phyloP scores from a whole-genome alignment of 2,797 vertebrate species.

The Coccyzus lansbergi region DNA sequence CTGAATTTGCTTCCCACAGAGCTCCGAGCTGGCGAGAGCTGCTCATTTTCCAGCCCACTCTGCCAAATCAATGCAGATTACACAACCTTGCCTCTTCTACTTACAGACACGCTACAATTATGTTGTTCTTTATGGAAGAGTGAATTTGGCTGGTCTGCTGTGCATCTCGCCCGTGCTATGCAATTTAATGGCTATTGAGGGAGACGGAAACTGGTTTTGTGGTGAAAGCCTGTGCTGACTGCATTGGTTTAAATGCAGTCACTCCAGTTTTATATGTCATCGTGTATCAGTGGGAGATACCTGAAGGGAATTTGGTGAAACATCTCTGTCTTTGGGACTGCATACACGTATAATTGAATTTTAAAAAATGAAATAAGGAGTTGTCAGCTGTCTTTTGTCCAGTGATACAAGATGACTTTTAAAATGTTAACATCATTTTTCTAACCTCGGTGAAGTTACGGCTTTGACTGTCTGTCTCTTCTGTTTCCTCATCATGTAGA shows the following conservation, averaged over 20 bases:
- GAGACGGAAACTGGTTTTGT: constrained; percentile 13
- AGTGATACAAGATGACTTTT: background rate
- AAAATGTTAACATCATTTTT: background rate
- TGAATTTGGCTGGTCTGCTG: constrained; percentile 38
- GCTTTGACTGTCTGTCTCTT: constrained; percentile 37
- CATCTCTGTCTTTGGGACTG: background rate
- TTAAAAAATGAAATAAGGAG: background rate
- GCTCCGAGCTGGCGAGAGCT: constrained; percentile 43
- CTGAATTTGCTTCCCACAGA: constrained; percentile 55
- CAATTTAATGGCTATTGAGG: background rate
- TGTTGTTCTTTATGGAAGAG: constrained; percentile 41
- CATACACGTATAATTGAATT: background rate
- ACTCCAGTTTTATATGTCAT: background rate
- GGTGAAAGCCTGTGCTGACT: background rate
- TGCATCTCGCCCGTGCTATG: background rate
- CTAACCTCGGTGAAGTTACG: background rate
- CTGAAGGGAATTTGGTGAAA: background rate
- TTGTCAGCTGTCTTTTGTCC: background rate
- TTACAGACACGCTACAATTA: constrained; percentile 21
- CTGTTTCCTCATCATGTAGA: constrained; percentile 74
- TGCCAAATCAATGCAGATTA: constrained; percentile 66
- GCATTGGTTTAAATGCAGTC: background rate
- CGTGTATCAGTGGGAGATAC: background rate
- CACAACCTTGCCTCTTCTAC: constrained; percentile 49
- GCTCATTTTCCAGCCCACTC: constrained; percentile 54